Conservation (phyloP, 2,797 vertebrate species). For the Leptodactylus fallax region DNA sequence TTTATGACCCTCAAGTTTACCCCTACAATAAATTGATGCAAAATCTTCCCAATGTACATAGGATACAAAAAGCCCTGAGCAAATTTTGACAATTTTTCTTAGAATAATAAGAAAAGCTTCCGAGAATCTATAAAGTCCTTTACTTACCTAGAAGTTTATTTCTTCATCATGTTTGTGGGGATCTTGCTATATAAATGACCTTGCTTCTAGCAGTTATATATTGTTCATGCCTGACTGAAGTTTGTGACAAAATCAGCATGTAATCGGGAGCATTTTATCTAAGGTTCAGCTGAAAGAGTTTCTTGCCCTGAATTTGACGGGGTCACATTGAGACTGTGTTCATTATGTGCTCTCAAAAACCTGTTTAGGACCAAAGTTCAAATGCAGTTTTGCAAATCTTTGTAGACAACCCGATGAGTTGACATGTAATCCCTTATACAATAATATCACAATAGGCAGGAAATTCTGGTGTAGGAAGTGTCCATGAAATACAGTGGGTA, state of each 20-base stretch:
- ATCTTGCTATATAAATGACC: constrained; percentile 63
- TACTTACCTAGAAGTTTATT: neutral
- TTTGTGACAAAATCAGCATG: constrained; percentile 72
- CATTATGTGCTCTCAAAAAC: constrained; percentile 65
- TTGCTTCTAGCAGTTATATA: constrained; percentile 66
- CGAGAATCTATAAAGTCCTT: neutral
- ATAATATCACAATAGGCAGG: neutral
- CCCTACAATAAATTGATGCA: neutral
- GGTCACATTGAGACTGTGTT: constrained; percentile 70
- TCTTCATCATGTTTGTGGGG: constrained; percentile 61
- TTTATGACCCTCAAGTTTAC: neutral
- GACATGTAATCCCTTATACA: neutral
- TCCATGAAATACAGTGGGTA: too few relatives aligned
- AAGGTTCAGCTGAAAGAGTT: constrained; percentile 68
- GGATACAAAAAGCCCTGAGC: neutral
- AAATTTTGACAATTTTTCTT: neutral
- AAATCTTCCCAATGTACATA: neutral
- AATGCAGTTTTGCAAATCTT: neutral
- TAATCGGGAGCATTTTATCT: constrained; percentile 71
- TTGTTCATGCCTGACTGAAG: constrained; percentile 70
- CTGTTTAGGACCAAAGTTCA: constrained; percentile 55
- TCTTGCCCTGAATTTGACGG: constrained; percentile 64
- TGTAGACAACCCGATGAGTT: too few relatives aligned
- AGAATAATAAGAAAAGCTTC: neutral
- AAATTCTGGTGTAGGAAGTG: neutral